Conservation (phyloP, 2,113 vertebrate species). For the Zosterops lateralis region DNA sequence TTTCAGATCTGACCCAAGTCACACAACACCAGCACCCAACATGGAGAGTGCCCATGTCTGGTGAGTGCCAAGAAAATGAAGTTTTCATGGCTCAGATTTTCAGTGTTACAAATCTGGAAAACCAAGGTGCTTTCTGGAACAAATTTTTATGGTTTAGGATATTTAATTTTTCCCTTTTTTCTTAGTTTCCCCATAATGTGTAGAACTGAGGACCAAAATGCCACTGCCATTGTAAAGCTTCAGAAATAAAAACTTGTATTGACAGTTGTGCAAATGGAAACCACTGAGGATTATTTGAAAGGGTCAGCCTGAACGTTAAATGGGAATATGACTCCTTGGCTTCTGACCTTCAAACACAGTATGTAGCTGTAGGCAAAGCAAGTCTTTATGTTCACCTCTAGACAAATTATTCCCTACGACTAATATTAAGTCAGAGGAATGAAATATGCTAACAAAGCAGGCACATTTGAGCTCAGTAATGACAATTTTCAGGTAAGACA, state of each 20-base stretch:
- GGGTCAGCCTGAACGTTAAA: not conserved
- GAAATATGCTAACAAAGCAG: not conserved
- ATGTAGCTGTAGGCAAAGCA: not conserved
- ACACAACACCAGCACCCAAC: not conserved
- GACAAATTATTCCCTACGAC: not conserved
- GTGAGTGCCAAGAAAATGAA: fast-evolving
- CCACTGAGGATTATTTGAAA: not conserved
- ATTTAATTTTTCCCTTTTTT: not conserved
- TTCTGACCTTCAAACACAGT: not conserved
- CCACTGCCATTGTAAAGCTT: not conserved
- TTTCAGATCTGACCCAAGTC: not conserved
- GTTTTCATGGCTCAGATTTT: not conserved
- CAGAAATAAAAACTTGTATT: not conserved
- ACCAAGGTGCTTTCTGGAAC: not conserved
- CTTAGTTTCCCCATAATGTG: not conserved
- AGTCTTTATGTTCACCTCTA: not conserved
- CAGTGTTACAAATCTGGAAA: not conserved
- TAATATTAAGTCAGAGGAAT: not conserved
- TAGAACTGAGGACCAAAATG: not conserved
- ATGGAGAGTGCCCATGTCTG: fast-evolving
- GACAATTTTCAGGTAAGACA: not conserved
- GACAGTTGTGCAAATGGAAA: not conserved
- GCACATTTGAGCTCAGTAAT: not conserved
- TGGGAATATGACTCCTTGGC: not conserved
- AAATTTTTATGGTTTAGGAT: not conserved